These are phyloP conservation scores for Phrynocephalus forsythii DNA, from an alignment of 2,797 vertebrate genomes.

Conservation along the genomic window DNA sequence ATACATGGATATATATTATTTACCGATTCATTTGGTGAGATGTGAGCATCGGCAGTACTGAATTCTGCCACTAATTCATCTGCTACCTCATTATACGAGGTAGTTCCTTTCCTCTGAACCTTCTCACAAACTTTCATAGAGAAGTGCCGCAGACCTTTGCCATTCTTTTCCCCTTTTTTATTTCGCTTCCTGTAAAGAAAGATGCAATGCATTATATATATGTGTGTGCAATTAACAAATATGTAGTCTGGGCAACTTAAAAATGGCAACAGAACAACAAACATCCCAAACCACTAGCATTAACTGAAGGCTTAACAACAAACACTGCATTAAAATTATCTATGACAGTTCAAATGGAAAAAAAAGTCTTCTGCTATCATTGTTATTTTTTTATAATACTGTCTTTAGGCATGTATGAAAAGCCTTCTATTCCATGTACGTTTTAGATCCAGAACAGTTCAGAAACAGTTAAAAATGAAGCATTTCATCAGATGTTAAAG, in stretches of 20 bases:
- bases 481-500: no score
- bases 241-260: background rate
- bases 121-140: slow-evolving; percentile 99
- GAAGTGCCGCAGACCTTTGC: slow-evolving; percentile 97
- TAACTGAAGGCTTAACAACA: background rate
- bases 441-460: no score
- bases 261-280: background rate
- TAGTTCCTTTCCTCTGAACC: slow-evolving; percentile 97
- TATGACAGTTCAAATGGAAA: background rate
- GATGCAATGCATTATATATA: slow-evolving; percentile 27
- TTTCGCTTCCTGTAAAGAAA: slow-evolving; percentile 85
- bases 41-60: slow-evolving; percentile 95
- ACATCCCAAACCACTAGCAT: background rate
- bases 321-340: background rate
- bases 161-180: slow-evolving; percentile 98
- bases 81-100: slow-evolving; percentile 98
- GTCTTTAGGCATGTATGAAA: no score
- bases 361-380: background rate
- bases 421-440: no score
- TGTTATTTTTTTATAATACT: background rate
- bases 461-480: no score
- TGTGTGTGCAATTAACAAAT: slow-evolving; percentile 31
- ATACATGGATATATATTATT: slow-evolving; percentile 69
- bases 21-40: slow-evolving; percentile 95
- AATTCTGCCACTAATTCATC: slow-evolving; percentile 98